Evolutionary conservation across 2,113 vertebrate genomes (phyloP), one percentile per base, ranked within the genome.

Genomic region (Oplegnathus fasciatus): DNA sequence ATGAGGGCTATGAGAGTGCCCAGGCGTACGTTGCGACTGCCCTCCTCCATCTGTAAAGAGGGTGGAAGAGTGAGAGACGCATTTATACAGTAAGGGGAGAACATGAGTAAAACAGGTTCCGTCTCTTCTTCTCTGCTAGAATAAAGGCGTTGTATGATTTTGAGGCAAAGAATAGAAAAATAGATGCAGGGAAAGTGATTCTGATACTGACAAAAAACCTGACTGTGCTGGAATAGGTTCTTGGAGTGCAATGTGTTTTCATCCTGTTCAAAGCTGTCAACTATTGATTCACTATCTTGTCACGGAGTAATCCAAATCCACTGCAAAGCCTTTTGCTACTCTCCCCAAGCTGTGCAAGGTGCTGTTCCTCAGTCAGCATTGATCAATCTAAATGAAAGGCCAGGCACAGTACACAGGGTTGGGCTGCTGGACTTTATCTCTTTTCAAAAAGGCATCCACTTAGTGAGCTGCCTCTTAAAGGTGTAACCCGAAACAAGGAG

Each of bases 1-100:
- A 99, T 95, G 74, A 99, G 94, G 61, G 96, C 97, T 30, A 99
- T 99, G 55, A 98, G 92, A 0, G 97, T 95, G 18, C 98, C 98
- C 64, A 99, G 95, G 17, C 83, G 96, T 11, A 99, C 89, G 7
- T 95, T 96, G 84, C 96, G 97, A 92, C 96, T 97, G 80, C 98
- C 98, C 95, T 99, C 98, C 75, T 96, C 95, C 78, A 96, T 95
- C 98, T 99, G 88, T 5, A 75, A 78, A 73, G 44, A 78, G 46
- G 22, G 24, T 1, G 58, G 70, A 44, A 77, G 52, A 18, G 26
- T 2, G 58, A 84, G 15, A 81, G 32, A 65, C 22, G 11, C 30
- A 48, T 0, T 74, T 42, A 50, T 1, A 68, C 7, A 50, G 28
- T 40, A 0, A 32, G 28, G 3, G 2, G 17, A 5, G 32, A 22